Evolutionary conservation across 2,797 vertebrate species (phyloP).

Genomic region (Microctenopoma steveboyesi): DNA sequence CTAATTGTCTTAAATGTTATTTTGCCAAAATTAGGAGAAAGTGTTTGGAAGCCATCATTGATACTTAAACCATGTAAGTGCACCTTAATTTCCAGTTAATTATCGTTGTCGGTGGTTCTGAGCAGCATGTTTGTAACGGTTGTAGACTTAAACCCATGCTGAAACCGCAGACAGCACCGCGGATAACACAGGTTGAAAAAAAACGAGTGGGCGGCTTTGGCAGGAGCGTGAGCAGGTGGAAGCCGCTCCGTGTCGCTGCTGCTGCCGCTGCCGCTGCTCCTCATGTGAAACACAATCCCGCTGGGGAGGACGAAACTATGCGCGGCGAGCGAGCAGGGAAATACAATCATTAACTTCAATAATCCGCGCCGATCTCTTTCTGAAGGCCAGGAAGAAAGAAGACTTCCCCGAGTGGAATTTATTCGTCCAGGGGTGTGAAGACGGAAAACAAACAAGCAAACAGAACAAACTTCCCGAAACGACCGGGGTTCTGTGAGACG

Average conservation of each 20-base stretch:
- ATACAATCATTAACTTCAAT: slow-evolving; percentile 65
- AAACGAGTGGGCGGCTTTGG: slow-evolving; percentile 19
- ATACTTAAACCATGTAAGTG: slow-evolving; percentile 67
- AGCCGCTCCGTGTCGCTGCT: slow-evolving; percentile 83
- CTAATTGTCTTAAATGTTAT: neutral
- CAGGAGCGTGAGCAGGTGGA: slow-evolving; percentile 73
- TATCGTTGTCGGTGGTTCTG: fast-evolving
- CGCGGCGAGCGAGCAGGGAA: slow-evolving; percentile 36
- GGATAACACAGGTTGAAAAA: slow-evolving; percentile 34
- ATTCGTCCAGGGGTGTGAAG: neutral
- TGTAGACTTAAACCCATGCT: neutral
- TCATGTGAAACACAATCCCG: slow-evolving; percentile 58
- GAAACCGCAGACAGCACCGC: slow-evolving; percentile 22
- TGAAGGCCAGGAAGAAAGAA: slow-evolving; percentile 8
- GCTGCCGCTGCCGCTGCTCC: slow-evolving; percentile 28
- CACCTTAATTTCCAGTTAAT: neutral
- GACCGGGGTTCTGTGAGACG: slow-evolving; percentile 39
- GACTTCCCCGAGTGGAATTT: slow-evolving; percentile 11
- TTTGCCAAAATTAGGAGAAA: slow-evolving; percentile 19
- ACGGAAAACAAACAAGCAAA: slow-evolving; percentile 19
- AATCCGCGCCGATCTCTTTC: slow-evolving; percentile 23
- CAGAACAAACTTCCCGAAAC: slow-evolving; percentile 66
- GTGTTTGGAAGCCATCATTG: slow-evolving; percentile 1
- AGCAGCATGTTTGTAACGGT: fast-evolving
- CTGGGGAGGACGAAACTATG: slow-evolving; percentile 64